Base-by-base conservation (phyloP, 2,797 vertebrate genomes). In the Lithobates sylvaticus region DNA sequence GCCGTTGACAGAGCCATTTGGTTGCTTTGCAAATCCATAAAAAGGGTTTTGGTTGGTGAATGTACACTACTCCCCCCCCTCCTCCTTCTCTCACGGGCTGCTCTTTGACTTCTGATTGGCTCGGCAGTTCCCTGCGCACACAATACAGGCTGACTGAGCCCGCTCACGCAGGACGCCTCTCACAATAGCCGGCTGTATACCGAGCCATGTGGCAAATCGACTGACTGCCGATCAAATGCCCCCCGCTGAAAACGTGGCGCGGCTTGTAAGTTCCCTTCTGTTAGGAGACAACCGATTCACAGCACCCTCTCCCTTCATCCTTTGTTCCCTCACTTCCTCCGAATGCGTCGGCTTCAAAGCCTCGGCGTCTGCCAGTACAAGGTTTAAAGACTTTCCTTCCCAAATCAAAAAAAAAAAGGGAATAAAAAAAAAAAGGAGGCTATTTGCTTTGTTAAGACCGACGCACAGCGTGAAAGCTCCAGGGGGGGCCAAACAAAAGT, bases 281-380 rank as follows among this genome's bases (percentile, higher is more conserved):
- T 74, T 79, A 32, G 15, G 26, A 87, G 81, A 87, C 76, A 87
- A 83, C 69, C 54, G 34, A 58, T 76, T 83, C 86, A 68, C 86
- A 83, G 76, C 68, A 74, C 76, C 76, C 75, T 79, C 67, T 75
- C 71, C 8, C 76, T 50, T 65, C 47, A 64, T 32, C 58, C 70
- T 87, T 83, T 87, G 86, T 86, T 86, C 80, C 26, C 50, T 36
- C n/a, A 78, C 68, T 78, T 83, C 75, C 54, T 73, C 54, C 75
- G 72, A 86, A 74, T 67, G 39, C 54, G 69, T 54, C 10, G 23
- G 54, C 85, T 73, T 86, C 81, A 87, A 87, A 87, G 81, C 54
- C 68, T 4, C 18, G 2, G 23, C 32, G 81, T 32, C 75, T 74
- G 69, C 36, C 81, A 83, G 75, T 68, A 36, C 32, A 69, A 77